Evolutionary conservation across 2,113 vertebrate genomes (phyloP), one percentile per base, ranked within the genome.

Genomic region (Phocoena sinus): DNA sequence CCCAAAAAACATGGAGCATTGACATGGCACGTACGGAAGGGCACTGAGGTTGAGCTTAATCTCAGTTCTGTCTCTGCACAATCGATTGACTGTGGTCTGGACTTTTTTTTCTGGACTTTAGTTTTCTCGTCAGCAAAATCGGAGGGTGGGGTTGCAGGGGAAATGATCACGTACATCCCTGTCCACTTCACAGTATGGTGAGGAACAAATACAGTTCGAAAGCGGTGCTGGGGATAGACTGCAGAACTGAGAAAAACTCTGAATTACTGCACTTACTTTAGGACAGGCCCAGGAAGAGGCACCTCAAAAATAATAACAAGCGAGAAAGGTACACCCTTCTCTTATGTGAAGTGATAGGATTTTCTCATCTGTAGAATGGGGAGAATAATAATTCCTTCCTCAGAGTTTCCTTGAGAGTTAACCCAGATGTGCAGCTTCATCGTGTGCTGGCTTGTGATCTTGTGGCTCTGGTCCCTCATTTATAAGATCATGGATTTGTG

Each of bases 41-140:
- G 12, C 31, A 21, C 44, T 15, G 25, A 25, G 47, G 8, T 56
- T 79, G 76, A 25, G 21, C 0, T 5, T 44, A 28, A 38, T 6
- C 60, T 31, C 79, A 47, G 81, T 28, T 60, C 87, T 38, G 58
- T 76, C 41, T 77, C 62, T 31, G 25, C 26, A 13, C 50, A 58
- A 4, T 12, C 38, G 33, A 44, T 28, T 21, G 33, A 38, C 50
- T 9, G 2, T 1, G 2, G 13, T 41, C 41, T 6, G 41, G 41
- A 41, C 41, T 41, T 41, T 36, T 65, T 85, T 53, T 67, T 56
- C 36, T 26, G 65, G n/a, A 38, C 82, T 44, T 60, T 36, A 36
- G 41, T n/a, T 85, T 70, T 36, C 31, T 84, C 79, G 25, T 79
- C 83, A 63, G 62, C 82, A 63, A 77, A 84, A 47, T 8, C 62